phyloP scores from a whole-genome alignment of 2,113 vertebrate genomes.

The Pelecanus crispus region DNA sequence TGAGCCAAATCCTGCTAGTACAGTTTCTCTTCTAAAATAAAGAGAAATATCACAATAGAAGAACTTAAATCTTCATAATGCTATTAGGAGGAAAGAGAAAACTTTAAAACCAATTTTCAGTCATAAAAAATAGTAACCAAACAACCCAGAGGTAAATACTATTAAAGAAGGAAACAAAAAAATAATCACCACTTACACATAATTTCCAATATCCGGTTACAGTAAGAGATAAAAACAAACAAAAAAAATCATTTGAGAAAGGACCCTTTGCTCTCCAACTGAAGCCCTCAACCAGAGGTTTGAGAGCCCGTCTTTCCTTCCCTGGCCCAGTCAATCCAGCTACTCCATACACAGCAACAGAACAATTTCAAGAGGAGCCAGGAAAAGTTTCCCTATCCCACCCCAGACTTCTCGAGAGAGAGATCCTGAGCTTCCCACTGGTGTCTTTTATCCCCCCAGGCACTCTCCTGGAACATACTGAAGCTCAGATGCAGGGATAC shows the following conservation, averaged over 20 bases:
- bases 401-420: background rate
- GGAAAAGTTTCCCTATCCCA: background rate
- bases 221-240: background rate
- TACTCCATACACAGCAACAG: background rate
- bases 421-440: background rate
- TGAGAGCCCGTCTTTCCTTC: background rate
- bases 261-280: background rate
- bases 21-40: background rate
- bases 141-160: background rate
- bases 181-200: background rate
- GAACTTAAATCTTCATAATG: background rate
- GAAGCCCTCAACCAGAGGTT: background rate
- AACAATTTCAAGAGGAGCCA: background rate
- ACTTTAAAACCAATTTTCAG: conserved; percentile 26
- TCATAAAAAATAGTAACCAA: background rate
- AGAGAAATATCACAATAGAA: background rate
- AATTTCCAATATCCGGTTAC: background rate
- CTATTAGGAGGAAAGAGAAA: conserved; percentile 15
- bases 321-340: background rate
- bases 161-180: background rate
- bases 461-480: background rate
- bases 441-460: rapidly evolving
- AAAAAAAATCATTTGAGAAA: background rate
- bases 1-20: background rate
- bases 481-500: background rate